Evolutionary conservation across 1,140 invertebrate species (phyloP).

Genomic region (Drosophila pandora): DNA sequence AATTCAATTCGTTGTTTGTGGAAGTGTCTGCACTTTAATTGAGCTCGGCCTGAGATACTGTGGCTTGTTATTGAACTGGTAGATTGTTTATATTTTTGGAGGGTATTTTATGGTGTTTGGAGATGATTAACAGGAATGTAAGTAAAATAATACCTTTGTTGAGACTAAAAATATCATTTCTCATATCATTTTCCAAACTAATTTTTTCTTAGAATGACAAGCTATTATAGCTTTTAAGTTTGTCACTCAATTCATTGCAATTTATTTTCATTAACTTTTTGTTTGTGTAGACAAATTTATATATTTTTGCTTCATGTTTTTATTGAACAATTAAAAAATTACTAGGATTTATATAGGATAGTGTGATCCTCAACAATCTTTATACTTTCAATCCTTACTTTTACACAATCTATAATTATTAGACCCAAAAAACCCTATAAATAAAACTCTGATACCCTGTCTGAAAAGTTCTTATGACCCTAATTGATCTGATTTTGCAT

Average conservation of each 20-base stretch:
- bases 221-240: neutral
- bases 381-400: too few relatives aligned
- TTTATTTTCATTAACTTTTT: too few relatives aligned
- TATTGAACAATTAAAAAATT: too few relatives aligned
- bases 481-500: neutral
- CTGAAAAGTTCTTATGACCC: neutral
- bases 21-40: constrained; percentile 60
- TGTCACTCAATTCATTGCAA: too few relatives aligned
- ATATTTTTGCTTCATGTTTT: too few relatives aligned
- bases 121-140: neutral
- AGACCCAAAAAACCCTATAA: too few relatives aligned
- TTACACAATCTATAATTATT: too few relatives aligned
- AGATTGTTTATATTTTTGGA: constrained; percentile 3
- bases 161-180: neutral
- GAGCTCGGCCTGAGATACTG: constrained; percentile 21
- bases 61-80: neutral
- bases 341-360: too few relatives aligned
- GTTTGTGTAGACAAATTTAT: too few relatives aligned
- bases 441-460: neutral
- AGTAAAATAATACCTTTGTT: neutral
- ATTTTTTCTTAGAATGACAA: neutral
- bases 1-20: constrained; percentile 41
- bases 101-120: neutral
- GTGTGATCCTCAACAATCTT: too few relatives aligned
- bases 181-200: neutral